Conservation (phyloP, 1,140 invertebrate species). For the Drosophila bifasciata region DNA sequence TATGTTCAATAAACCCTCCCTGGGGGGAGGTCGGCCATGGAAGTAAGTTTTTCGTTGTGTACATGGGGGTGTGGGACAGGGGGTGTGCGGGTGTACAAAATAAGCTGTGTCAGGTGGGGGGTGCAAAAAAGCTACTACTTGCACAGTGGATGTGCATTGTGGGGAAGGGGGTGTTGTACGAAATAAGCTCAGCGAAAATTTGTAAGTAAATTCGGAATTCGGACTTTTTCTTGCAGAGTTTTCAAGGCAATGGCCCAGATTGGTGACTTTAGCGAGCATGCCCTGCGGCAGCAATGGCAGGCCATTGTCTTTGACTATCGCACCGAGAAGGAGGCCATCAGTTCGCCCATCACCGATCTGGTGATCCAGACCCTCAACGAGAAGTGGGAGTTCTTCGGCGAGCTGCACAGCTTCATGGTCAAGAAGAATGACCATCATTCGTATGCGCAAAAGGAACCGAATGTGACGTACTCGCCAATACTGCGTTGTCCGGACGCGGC, state of each 20-base stretch:
- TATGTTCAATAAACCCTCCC: constrained; percentile 60
- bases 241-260: constrained; percentile 65
- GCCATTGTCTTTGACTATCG: constrained; percentile 73
- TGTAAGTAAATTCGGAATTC: background rate
- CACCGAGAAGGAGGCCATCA: constrained; percentile 54
- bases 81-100: too few relatives aligned
- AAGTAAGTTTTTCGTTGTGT: constrained; percentile 72
- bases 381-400: constrained; percentile 78
- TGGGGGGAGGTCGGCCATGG: constrained; percentile 66
- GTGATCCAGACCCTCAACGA: constrained; percentile 53
- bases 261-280: constrained; percentile 67
- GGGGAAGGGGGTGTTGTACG: background rate
- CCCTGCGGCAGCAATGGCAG: constrained; percentile 74
- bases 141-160: too few relatives aligned
- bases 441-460: constrained; percentile 74
- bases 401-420: constrained; percentile 73
- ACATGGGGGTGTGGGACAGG: too few relatives aligned
- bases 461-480: constrained; percentile 1
- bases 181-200: background rate
- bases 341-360: constrained; percentile 41
- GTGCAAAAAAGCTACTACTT: too few relatives aligned
- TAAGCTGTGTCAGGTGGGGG: too few relatives aligned
- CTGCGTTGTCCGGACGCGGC: constrained; percentile 1
- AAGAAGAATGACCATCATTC: constrained; percentile 77
- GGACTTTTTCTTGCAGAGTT: constrained; percentile 40